A percentile compares a stretch with the other conserved stretches of the same genome.
Evolutionary conservation across 1,140 invertebrate genomes (phyloP).

Genomic region (Hylaeus volcanicus): DNA sequence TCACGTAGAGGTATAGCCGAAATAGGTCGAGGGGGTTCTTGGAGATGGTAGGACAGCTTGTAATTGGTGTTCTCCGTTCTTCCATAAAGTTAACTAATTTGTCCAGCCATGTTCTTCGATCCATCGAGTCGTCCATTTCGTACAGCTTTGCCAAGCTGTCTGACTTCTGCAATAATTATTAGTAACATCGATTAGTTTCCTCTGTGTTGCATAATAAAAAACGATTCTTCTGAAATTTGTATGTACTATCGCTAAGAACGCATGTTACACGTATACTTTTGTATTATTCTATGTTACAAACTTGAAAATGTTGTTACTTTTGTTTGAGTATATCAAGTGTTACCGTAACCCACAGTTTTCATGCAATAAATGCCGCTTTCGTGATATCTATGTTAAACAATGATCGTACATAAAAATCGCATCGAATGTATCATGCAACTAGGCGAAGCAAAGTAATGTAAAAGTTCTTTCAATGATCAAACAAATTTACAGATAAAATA

Average conservation of each 20-base stretch:
- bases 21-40: conserved; percentile 99
- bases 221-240: background rate
- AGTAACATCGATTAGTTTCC: background rate
- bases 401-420: background rate
- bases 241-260: conserved; percentile 8
- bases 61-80: conserved; percentile 94
- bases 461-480: background rate
- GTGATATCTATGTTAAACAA: background rate
- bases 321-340: conserved; percentile 2
- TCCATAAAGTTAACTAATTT: conserved; percentile 96
- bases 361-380: conserved; percentile 17
- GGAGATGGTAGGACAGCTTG: conserved; percentile 97
- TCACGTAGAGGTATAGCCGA: conserved; percentile 95
- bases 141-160: conserved; percentile 96
- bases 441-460: conserved; percentile 11
- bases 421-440: conserved; percentile 9
- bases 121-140: conserved; percentile 97
- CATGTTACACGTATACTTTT: background rate
- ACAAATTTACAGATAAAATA: background rate
- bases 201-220: background rate
- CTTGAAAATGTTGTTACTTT: conserved; percentile 18
- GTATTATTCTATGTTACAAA: conserved; percentile 11
- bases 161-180: conserved; percentile 85
- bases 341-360: conserved; percentile 3
- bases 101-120: conserved; percentile 94